Conservation (phyloP, 2,797 vertebrate species). For the Acrocephalus scirpaceus region DNA sequence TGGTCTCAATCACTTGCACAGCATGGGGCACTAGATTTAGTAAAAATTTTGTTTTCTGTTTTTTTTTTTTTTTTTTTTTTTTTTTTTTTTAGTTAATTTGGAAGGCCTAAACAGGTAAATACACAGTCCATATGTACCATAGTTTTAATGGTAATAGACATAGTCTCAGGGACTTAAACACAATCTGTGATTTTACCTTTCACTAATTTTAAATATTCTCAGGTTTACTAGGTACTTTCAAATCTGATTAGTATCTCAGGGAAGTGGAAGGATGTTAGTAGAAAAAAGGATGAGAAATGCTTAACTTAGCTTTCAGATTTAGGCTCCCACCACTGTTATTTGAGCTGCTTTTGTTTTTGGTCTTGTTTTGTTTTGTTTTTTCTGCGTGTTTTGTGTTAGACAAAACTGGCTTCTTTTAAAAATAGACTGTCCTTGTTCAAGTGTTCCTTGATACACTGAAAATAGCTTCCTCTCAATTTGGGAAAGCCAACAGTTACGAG, state of each 20-base stretch:
- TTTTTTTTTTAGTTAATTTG: background rate
- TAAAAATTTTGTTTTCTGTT: background rate
- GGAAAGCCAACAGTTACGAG: slow-evolving; percentile 39
- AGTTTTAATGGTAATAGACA: background rate
- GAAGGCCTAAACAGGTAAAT: background rate
- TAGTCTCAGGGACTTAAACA: background rate
- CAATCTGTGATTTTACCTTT: background rate
- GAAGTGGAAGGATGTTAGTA: background rate
- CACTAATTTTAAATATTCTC: background rate
- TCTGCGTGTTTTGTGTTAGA: background rate
- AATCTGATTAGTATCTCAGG: background rate
- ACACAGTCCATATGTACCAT: background rate
- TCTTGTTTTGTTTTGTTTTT: no score
- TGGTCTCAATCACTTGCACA: background rate
- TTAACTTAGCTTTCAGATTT: slow-evolving; percentile 9
- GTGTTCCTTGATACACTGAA: background rate
- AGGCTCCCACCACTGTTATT: background rate
- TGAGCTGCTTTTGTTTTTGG: background rate
- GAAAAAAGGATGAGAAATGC: background rate
- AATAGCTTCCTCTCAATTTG: slow-evolving; percentile 53
- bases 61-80: no score
- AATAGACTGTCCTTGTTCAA: slow-evolving; percentile 47
- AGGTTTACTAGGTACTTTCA: background rate
- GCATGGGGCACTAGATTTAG: background rate
- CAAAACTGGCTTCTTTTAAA: background rate